phyloP scores from a whole-genome alignment of 23 tunicate species.

The Botrylloides violaceus region DNA sequence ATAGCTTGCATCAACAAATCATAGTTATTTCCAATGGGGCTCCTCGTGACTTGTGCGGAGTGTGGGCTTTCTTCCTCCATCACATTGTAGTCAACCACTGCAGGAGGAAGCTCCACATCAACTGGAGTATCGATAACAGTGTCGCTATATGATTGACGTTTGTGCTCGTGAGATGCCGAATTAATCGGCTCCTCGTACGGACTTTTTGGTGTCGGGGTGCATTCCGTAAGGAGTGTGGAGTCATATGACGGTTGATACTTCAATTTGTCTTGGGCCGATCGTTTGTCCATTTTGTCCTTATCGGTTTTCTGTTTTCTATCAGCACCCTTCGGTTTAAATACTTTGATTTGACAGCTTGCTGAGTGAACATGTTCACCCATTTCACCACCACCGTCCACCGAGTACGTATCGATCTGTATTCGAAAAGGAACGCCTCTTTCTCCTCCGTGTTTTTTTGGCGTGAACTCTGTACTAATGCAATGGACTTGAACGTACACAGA shows the following conservation, averaged over 20 bases:
- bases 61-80: conserved; percentile 17
- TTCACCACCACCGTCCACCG: conserved; percentile 38
- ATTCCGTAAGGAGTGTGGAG: conserved; percentile 72
- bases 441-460: conserved; percentile 91
- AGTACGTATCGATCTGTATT: conserved; percentile 85
- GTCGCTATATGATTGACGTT: conserved; percentile 3
- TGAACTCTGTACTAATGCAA: conserved; percentile 96
- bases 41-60: not conserved
- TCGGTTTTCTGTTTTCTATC: conserved; percentile 97
- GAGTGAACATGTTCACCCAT: conserved; percentile 69
- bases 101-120: conserved; percentile 16
- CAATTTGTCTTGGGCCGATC: conserved; percentile 59
- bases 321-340: conserved; percentile 95
- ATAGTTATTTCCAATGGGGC: not conserved
- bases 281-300: conserved; percentile 83
- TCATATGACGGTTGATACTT: conserved; percentile 93
- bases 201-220: conserved; percentile 32
- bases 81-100: not conserved
- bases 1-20: not conserved
- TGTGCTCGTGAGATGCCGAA: not conserved
- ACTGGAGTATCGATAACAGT: conserved; percentile 14
- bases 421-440: conserved; percentile 98
- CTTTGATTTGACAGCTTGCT: conserved; percentile 89
- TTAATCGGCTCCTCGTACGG: not conserved
- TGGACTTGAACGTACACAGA: conserved; percentile 86